Conservation (phyloP, 2,113 vertebrate genomes). For the Rhizomys pruinosus region DNA sequence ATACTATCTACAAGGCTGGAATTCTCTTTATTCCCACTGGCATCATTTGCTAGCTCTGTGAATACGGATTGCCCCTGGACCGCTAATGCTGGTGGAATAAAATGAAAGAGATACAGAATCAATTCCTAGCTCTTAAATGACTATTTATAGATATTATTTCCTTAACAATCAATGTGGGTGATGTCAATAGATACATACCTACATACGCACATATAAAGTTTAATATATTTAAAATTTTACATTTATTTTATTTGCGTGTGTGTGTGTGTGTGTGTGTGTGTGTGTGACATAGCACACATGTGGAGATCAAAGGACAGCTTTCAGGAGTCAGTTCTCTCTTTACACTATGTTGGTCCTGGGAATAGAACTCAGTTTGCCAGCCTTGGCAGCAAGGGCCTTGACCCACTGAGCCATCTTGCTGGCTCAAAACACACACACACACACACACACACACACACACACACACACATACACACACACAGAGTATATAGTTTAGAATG, state of each 20-base stretch:
- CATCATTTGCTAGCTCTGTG: conserved; percentile 54
- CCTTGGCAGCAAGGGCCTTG: neutral
- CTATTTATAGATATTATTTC: neutral
- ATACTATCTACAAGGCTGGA: conserved; percentile 86
- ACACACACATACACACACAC: no score
- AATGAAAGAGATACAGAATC: conserved; percentile 28
- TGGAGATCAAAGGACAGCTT: neutral
- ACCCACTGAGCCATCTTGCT: neutral
- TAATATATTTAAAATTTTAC: no score
- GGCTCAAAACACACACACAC: neutral
- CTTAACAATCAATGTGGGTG: neutral
- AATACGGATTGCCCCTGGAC: conserved; percentile 84
- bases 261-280: neutral
- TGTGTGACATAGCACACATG: no score
- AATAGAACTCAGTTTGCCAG: neutral
- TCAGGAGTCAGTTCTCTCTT: neutral
- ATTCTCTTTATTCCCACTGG: neutral
- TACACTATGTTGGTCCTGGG: neutral
- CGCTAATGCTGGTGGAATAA: conserved; percentile 89
- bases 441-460: no score
- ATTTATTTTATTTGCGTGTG: no score
- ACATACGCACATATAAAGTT: neutral
- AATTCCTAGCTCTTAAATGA: conserved; percentile 36
- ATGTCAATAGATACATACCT: neutral
- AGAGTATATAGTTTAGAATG: neutral